Evolutionary conservation across 2,113 vertebrate species (phyloP), one percentile per base, ranked within the genome.

Genomic region (Corapipo altera): DNA sequence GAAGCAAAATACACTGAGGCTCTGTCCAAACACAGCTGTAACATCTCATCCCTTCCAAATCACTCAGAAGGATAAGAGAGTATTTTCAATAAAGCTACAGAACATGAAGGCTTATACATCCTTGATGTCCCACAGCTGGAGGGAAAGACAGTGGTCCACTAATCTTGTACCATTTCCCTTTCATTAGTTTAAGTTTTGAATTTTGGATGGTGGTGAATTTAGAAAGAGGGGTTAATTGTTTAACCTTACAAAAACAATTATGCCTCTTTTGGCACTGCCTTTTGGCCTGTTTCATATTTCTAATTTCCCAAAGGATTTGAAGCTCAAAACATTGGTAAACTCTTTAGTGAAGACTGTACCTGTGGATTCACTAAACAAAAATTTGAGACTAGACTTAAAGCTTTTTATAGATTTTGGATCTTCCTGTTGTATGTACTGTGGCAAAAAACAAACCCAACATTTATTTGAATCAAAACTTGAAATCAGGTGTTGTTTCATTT

Each of bases 91-190:
- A 91, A 74, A 94, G 43, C 43, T 55, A 44, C 22, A 72, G 78
- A 74, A 91, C 37, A 64, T 13, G 22, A 85, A 78, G 39, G 61
- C 35, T 75, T 77, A 80, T 4, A 66, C 6, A 17, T 54, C n/a
- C 95, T 77, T 81, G 89, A 74, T 78, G 70, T 66, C 28, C 57
- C 33, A 67, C 73, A 93, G 66, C 65, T 86, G 84, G 64, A 84
- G 77, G 33, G 54, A 84, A 93, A 74, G 55, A 66, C 52, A 69
- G 54, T 21, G 78, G 54, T 54, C 59, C 41, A 37, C 49, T 86
- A 37, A 86, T 89, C 46, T 51, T 46, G 37, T 30, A 46, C 58
- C 37, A 74, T 62, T 88, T 78, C 61, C 35, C 52, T 74, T 89
- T 78, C 59, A 55, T 39, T 87, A 71, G 32, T 39, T 74, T 43